Conservation (phyloP, 2,888 invertebrate species). For the Cephus nigrinus region DNA sequence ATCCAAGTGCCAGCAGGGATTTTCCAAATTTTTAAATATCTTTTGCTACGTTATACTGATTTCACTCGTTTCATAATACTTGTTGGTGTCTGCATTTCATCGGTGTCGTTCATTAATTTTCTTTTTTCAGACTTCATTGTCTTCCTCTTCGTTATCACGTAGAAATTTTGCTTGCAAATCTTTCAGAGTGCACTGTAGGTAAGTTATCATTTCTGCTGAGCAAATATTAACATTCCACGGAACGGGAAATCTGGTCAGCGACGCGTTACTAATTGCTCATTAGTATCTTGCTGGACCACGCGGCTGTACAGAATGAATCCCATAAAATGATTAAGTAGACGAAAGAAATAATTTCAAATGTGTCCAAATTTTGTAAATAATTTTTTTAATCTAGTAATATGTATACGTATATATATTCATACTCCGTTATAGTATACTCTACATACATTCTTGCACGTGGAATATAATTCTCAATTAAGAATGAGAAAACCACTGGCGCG, state of each 20-base stretch:
- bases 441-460: not conserved
- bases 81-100: not conserved
- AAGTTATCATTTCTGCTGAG: not conserved
- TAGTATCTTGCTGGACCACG: not conserved
- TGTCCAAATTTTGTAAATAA: not conserved
- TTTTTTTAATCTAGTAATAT: not conserved
- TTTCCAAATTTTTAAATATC: not conserved
- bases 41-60: not conserved
- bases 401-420: not conserved
- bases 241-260: not conserved
- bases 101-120: not conserved
- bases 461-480: not conserved
- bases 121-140: slow-evolving; percentile 11
- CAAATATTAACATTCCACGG: not conserved
- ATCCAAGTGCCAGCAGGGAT: not conserved
- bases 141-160: slow-evolving; percentile 1
- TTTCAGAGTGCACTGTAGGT: not conserved
- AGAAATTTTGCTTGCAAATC: not conserved
- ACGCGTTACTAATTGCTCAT: not conserved
- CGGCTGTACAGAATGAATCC: not conserved
- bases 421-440: not conserved
- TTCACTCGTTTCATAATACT: not conserved
- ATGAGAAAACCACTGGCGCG: not conserved
- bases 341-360: not conserved
- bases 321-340: not conserved